These are phyloP conservation scores for Solenopsis fugax DNA, from an alignment of 1,140 invertebrate species.

Conservation along the genomic window DNA sequence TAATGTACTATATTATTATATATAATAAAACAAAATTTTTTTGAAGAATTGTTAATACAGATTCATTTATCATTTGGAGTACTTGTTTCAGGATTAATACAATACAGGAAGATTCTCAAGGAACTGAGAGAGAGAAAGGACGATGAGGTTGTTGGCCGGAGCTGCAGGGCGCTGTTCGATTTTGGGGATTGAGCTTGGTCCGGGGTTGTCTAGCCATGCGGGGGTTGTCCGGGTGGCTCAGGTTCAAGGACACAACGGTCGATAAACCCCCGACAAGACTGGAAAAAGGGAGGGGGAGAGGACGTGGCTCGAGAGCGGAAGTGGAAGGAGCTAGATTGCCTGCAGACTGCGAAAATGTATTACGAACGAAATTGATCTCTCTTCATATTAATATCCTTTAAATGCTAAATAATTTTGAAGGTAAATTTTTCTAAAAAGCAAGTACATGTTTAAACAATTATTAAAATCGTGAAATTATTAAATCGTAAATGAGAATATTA, in stretches of 20 bases:
- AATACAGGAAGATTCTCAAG: slow-evolving; percentile 3
- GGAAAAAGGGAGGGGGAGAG: slow-evolving; percentile 37
- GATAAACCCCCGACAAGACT: slow-evolving; percentile 66
- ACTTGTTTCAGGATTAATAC: slow-evolving; percentile 15
- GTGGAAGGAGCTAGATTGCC: slow-evolving; percentile 31
- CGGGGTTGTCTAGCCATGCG: slow-evolving; percentile 74
- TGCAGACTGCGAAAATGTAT: slow-evolving; percentile 36
- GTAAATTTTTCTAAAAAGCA: neutral
- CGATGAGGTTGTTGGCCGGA: slow-evolving; percentile 60
- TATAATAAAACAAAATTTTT: neutral
- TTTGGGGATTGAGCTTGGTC: slow-evolving; percentile 72
- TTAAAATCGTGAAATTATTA: no score
- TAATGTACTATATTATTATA: neutral
- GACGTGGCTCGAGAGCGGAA: slow-evolving; percentile 18
- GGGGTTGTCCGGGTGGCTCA: slow-evolving; percentile 68
- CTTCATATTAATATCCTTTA: slow-evolving; percentile 4
- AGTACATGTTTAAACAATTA: neutral
- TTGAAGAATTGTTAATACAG: neutral
- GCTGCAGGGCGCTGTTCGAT: slow-evolving; percentile 54
- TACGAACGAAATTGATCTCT: slow-evolving; percentile 13
- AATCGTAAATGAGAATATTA: neutral
- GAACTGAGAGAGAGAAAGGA: slow-evolving; percentile 21
- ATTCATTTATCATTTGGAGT: neutral
- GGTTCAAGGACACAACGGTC: slow-evolving; percentile 73
- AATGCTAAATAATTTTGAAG: slow-evolving; percentile 12